phyloP scores from a whole-genome alignment of 2,888 invertebrate genomes.

The Drosophila borborema region DNA sequence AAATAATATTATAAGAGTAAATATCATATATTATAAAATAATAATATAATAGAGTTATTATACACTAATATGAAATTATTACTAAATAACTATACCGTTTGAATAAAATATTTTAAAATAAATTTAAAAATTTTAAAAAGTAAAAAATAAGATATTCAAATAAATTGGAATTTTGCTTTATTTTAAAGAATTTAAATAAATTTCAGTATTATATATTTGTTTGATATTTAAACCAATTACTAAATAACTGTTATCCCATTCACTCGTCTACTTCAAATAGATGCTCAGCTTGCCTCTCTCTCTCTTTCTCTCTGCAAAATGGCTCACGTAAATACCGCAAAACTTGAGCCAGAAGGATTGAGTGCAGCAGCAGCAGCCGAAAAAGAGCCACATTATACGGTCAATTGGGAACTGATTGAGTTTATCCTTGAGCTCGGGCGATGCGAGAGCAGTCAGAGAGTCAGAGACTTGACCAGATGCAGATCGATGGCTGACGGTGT shows the following conservation, averaged over 20 bases:
- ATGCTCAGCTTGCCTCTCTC: background rate
- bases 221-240: background rate
- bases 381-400: constrained; percentile 65
- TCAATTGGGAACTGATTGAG: constrained; percentile 78
- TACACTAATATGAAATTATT: too few species aligned
- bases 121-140: too few species aligned
- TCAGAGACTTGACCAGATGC: constrained; percentile 24
- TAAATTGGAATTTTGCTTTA: background rate
- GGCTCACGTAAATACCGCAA: constrained; percentile 55
- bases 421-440: constrained; percentile 38
- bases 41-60: too few species aligned
- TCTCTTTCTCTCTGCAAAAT: background rate
- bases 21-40: too few species aligned
- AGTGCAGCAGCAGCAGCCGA: constrained; percentile 19
- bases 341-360: constrained; percentile 38
- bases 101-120: too few species aligned
- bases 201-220: background rate
- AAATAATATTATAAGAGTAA: too few species aligned
- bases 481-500: constrained; percentile 38
- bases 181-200: background rate
- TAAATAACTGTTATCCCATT: background rate
- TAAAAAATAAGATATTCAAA: too few species aligned
- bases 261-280: background rate
- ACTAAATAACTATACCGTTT: too few species aligned
- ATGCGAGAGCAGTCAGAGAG: constrained; percentile 14